Evolutionary conservation across 2,888 invertebrate species (phyloP).

Genomic region (Psococerastis gibbosa): DNA sequence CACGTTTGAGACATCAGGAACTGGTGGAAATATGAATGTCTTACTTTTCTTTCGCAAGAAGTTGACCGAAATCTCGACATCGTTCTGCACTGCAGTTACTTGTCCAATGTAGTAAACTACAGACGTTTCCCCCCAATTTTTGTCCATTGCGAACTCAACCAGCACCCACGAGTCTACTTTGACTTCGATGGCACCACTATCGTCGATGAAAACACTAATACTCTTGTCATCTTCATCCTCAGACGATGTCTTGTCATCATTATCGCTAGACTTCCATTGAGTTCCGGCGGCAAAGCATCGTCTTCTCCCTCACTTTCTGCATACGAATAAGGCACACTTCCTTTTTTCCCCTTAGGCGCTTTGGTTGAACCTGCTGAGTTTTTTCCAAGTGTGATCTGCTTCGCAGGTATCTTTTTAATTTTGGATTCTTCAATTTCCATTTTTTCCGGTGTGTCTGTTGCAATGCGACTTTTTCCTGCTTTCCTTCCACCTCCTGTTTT

Average conservation of each 20-base stretch:
- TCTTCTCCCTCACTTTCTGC: constrained; percentile 7
- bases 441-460: constrained; percentile 13
- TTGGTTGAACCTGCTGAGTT: not conserved
- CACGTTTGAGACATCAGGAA: constrained; percentile 3
- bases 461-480: constrained; percentile 10
- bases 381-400: not conserved
- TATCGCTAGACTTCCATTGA: constrained; percentile 2
- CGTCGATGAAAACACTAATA: constrained; percentile 9
- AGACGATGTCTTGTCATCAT: constrained; percentile 5
- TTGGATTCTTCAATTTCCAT: constrained; percentile 2
- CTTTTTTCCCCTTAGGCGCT: constrained; percentile 2
- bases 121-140: not conserved
- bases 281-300: constrained; percentile 7
- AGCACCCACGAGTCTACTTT: constrained; percentile 11
- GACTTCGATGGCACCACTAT: constrained; percentile 7
- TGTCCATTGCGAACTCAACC: constrained; percentile 6
- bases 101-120: not conserved
- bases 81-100: constrained; percentile 1
- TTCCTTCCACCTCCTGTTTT: constrained; percentile 8
- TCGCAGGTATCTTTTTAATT: not conserved
- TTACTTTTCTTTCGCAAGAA: constrained; percentile 11
- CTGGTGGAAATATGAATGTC: constrained; percentile 11
- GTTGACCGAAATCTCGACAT: constrained; percentile 2
- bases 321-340: not conserved
- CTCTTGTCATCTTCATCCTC: constrained; percentile 12